Evolutionary conservation across 2,888 invertebrate genomes (phyloP).

Genomic region (Aspidapion aeneum): DNA sequence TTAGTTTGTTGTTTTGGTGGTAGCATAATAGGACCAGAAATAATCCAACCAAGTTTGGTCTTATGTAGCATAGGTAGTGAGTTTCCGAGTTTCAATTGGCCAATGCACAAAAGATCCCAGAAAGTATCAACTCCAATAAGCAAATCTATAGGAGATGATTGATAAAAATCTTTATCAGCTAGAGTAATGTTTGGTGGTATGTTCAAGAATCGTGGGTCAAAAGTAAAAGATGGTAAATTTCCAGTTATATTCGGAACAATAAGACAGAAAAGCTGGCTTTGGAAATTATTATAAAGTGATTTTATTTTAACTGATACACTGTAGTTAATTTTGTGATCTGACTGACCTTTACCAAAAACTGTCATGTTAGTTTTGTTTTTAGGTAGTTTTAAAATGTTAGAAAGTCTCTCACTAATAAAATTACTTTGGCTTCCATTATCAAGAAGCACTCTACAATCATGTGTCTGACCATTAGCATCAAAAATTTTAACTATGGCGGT

Average conservation of each 20-base stretch:
- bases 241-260: conserved; percentile 11
- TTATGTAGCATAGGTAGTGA: conserved; percentile 18
- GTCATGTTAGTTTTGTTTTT: no score
- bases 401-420: conserved; percentile 10
- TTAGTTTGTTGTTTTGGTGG: neutral
- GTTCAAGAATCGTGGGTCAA: conserved; percentile 3
- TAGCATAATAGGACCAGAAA: conserved; percentile 15
- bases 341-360: no score
- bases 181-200: conserved; percentile 16
- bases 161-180: conserved; percentile 18
- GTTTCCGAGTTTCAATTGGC: conserved; percentile 13
- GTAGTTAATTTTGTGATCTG: neutral
- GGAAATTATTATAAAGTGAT: conserved; percentile 4
- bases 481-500: conserved; percentile 4
- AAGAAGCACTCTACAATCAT: conserved; percentile 6
- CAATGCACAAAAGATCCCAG: conserved; percentile 14
- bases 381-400: neutral
- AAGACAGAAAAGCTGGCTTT: conserved; percentile 2
- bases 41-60: conserved; percentile 19
- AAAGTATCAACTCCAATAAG: conserved; percentile 16
- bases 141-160: conserved; percentile 10
- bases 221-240: conserved; percentile 9
- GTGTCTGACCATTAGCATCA: neutral
- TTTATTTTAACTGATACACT: neutral
- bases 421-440: conserved; percentile 13